Base-by-base conservation (phyloP, 92 coral and sea anemone species). In the Epizoanthus fatuus region DNA sequence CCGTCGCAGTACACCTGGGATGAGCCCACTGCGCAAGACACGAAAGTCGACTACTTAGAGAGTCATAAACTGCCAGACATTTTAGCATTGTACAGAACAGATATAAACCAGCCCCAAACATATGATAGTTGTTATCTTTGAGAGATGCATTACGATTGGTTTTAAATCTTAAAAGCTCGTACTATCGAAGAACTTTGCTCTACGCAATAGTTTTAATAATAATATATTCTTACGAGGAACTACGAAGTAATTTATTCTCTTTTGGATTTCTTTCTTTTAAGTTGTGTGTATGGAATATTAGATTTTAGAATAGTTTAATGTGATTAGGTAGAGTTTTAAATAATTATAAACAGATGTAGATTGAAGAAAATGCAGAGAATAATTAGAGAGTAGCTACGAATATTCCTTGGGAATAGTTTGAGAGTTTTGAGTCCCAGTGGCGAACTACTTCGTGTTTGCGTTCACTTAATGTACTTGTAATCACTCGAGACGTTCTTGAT, bases 21-120 rank as follows among this genome's bases (percentile, higher is more conserved):
- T 93, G 19, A 97, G 99, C 86, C 99, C 99, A 16, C 79, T 97
- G 74, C 98, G 99, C 83, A 97, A 97, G 86, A 90, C 97, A 42
- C 87, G 99, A 37, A 96, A 96, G 85, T 91, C 98, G 9, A 91
- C 97, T 10, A 89, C 91, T 56, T 96, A 88, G 40, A 75, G 22
- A 51, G 13, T 9, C 32, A 16, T 55, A 13, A 11, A 22, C 64
- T 35, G 19, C 22, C 63, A 49, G 47, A 60, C 59, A 16, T 17
- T 72, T 63, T 3, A 72, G 72, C 56, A 71, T 39, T 15, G 64
- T 13, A 72, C 55, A 84, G 49, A 54, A 53, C 64, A 73, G 13
- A 84, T 44, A 84, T 44, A 72, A 69, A 37, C 59, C 79, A 65
- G 54, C 17, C 81, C 35, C 40, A 64, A 19, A 60, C 77, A 38